Evolutionary conservation across 2,797 vertebrate genomes (phyloP), one percentile per base, ranked within the genome.

Genomic region (Lophius americanus): DNA sequence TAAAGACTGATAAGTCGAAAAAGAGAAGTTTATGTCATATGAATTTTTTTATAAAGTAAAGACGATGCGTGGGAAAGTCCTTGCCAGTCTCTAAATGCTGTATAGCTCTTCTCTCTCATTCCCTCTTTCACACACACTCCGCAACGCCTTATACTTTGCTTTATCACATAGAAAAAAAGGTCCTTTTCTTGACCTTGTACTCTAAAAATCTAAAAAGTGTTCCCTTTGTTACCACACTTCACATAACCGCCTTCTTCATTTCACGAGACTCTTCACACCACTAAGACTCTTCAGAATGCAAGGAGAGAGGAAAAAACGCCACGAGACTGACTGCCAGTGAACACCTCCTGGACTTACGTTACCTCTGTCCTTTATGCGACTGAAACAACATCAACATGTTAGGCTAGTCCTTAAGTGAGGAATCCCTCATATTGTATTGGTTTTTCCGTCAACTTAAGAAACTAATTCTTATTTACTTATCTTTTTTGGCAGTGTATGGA

Each of bases 171-270:
- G 47, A 78, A 51, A 82, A 81, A 84, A 78, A 54, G 64, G 64
- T 70, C 64, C 78, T 84, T 82, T 76, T 75, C 79, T 86, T 78
- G 74, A 58, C 64, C 68, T 51, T 65, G 36, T 75, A 44, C 62
- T 76, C 72, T 82, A 82, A 86, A 88, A 89, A 79, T 76, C 72
- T 82, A 82, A 86, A 88, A 89, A 79, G 4, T 82, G 73, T 76
- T 53, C 41, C 65, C 49, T 80, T 83, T 85, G 79, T 84, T 71
- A 61, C 60, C n/a, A 9, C 1, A 12, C 2, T 1, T 49, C 64
- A 6, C 53, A 5, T 65, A 64, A 46, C 70, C 65, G 55, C 49
- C 60, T 60, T 82, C 70, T 78, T 59, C 14, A 41, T 76, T 79
- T 79, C 79, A 62, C 62, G 60, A 51, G 23, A 37, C 42, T 59